These are phyloP conservation scores for Iselma pallidipennis DNA, from an alignment of 2,888 invertebrate genomes.

Conservation along the genomic window DNA sequence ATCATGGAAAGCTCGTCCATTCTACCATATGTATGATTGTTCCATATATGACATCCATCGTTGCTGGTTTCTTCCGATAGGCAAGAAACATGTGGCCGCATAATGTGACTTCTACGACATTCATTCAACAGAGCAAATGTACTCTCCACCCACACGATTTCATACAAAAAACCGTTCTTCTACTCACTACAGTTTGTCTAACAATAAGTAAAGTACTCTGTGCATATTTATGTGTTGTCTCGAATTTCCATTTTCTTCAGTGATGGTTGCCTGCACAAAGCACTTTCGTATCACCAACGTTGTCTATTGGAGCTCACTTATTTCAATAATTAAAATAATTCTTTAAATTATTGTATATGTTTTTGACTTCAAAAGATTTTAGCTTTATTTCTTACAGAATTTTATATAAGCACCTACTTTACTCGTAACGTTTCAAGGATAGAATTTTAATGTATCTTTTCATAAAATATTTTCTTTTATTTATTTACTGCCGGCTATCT, in stretches of 20 bases:
- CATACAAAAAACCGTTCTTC: slow-evolving; percentile 4
- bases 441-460: slow-evolving; percentile 28
- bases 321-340: slow-evolving; percentile 32
- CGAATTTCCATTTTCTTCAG: slow-evolving; percentile 33
- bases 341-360: slow-evolving; percentile 30
- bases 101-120: slow-evolving; percentile 41
- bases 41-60: slow-evolving; percentile 38
- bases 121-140: slow-evolving; percentile 35
- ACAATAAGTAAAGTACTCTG: slow-evolving; percentile 38
- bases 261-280: slow-evolving; percentile 2
- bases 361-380: slow-evolving; percentile 28
- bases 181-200: slow-evolving; percentile 22
- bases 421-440: slow-evolving; percentile 20
- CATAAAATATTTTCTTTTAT: slow-evolving; percentile 26
- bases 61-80: slow-evolving; percentile 44
- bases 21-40: slow-evolving; percentile 23
- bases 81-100: slow-evolving; percentile 45
- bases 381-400: slow-evolving; percentile 29
- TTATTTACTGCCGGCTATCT: slow-evolving; percentile 13
- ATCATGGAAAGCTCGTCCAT: slow-evolving; percentile 12
- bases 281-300: not conserved
- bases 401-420: slow-evolving; percentile 27
- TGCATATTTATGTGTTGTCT: slow-evolving; percentile 37
- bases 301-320: slow-evolving; percentile 12
- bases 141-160: slow-evolving; percentile 19